Evolutionary conservation across 2,888 invertebrate species (phyloP), one percentile per base, ranked within the genome.

Genomic region (Apamea anceps): DNA sequence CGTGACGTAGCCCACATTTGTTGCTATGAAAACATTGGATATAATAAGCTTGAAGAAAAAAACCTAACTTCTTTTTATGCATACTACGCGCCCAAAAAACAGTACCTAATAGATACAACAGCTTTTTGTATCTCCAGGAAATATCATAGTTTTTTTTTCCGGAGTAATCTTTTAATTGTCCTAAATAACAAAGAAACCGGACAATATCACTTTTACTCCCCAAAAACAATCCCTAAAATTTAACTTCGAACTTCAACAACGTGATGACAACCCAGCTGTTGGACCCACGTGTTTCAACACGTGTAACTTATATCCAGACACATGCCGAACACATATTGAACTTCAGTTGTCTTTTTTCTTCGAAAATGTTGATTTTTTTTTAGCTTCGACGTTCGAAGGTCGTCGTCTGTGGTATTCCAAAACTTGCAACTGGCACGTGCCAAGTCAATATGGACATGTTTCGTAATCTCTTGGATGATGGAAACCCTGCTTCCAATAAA

Each of bases 1-100:
- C 95, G 94, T 94, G 95, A 93, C 91, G 94, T 82, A 78, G 81
- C 77, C 65, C 71, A 71, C 62, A 77, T 81, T 87, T 80, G 84
- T 87, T 83, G 77, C 70, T 75, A 62, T 80, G 75, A 85, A 86
- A 81, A 81, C 65, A 74, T 75, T 74, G 70, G 48, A 45, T 7
- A 72, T 51, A 67, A 25, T 1, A 37, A 28, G 12, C 7, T 48
- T 2, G 45, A 48, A 67, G 25, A 67, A 86, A 54, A 63, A 60
- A 65, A 70, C 51, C 13, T 21, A 7, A 42, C 2, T 15, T n/a
- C 15, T 42, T 54, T 37, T 32, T 10, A 5, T 15, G 0, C 13
- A 32, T 28, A 70, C 13, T 32, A 48, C 21, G 13, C 28, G 5
- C 6, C 18, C 28, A 62, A 54, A 21, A 15, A 12, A n/a, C 13